Evolutionary conservation across 2,888 invertebrate species (phyloP), one percentile per base, ranked within the genome.

Genomic region (Alcis repandata): DNA sequence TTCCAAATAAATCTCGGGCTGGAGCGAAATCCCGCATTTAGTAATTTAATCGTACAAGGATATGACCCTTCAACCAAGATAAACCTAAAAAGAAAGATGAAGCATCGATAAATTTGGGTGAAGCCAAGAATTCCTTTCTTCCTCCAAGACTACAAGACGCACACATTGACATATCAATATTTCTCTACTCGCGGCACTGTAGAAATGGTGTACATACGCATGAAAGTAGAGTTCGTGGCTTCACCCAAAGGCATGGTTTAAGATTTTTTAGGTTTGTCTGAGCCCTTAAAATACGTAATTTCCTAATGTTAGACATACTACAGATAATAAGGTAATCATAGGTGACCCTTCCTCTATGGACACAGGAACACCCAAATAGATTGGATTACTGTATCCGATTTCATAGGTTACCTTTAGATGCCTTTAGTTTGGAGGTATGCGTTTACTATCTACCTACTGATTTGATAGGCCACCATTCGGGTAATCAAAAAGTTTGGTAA

Each of bases 261-360:
- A n/a, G n/a, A n/a, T n/a, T n/a, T n/a, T n/a, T n/a, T n/a, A n/a
- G n/a, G n/a, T n/a, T n/a, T n/a, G n/a, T n/a, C n/a, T n/a, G n/a
- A n/a, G n/a, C n/a, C n/a, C n/a, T 49, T 49, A 38, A 27, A 59
- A 56, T 43, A 27, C 43, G 54, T 59, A 64, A 64, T 59, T 48
- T 64, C 41, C 36, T 64, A 64, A 64, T 43, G 56, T 38, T 33
- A 59, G 59, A 19, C 32, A 54, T 43, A 56, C 43, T 43, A 45
- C 2, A 6, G 64, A 51, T 59, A 64, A 64, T 64, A 49, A 64
- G 49, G 43, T 56, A 51, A 64, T 64, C 64, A 56, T 11, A n/a
- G 41, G 27, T 38, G 49, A 59, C 59, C 64, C 51, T 59, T 58
- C 46, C 13, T 19, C 36, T 17, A 6, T 46, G 22, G 17, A 15